These are phyloP conservation scores for Phrynocephalus forsythii DNA, from an alignment of 2,797 vertebrate genomes.

Conservation along the genomic window DNA sequence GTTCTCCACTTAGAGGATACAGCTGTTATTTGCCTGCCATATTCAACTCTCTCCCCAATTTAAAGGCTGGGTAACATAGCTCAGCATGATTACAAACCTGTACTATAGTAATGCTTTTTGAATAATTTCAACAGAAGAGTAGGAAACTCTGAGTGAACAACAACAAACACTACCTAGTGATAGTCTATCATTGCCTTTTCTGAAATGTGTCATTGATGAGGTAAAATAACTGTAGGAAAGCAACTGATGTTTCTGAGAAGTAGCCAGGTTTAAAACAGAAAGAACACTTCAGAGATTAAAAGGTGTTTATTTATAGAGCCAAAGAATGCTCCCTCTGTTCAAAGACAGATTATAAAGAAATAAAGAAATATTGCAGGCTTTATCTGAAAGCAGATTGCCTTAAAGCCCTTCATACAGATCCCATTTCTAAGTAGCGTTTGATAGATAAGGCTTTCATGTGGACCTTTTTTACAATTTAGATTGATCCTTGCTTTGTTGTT, in stretches of 20 bases:
- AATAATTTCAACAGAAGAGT: neutral
- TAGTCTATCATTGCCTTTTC: neutral
- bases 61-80: neutral
- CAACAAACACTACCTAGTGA: neutral
- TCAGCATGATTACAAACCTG: neutral
- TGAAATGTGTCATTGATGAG: constrained; percentile 18
- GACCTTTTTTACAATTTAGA: neutral
- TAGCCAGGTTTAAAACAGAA: neutral
- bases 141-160: neutral
- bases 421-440: neutral
- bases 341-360: neutral
- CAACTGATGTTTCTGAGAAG: neutral
- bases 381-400: constrained; percentile 25
- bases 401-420: constrained; percentile 11
- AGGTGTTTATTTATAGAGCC: constrained; percentile 19
- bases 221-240: constrained; percentile 8
- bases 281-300: neutral
- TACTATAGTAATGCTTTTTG: neutral
- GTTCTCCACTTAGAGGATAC: neutral
- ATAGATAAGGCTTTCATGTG: neutral
- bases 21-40: neutral
- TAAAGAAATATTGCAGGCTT: constrained; percentile 19
- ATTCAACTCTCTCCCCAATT: neutral
- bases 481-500: constrained; percentile 24
- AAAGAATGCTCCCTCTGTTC: constrained; percentile 33